Percentiles rank a stretch among this genome's conserved stretches.
Evolutionary conservation across 2,888 invertebrate genomes (phyloP).

Genomic region (Lycophotia porphyrea): DNA sequence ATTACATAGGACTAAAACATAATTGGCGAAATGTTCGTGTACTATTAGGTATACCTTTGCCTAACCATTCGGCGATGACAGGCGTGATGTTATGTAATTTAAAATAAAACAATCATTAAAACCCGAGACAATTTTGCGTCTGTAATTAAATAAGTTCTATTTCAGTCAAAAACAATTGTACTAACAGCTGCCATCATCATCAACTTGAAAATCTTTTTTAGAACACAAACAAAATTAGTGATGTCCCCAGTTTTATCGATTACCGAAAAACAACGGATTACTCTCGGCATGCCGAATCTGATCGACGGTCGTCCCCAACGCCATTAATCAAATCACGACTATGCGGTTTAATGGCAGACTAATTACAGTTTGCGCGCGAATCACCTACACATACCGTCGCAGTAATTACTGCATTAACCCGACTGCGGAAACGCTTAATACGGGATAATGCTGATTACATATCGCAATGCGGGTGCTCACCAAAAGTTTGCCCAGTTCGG

Average conservation of each 20-base stretch:
- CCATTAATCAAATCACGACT: slow-evolving; percentile 87
- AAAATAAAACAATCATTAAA: slow-evolving; percentile 13
- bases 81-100: not conserved
- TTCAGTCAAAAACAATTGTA: slow-evolving; percentile 49
- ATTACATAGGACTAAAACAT: no score
- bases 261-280: slow-evolving; percentile 76
- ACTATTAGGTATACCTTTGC: no score
- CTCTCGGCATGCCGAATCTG: slow-evolving; percentile 65
- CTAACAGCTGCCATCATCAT: slow-evolving; percentile 48
- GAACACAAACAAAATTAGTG: slow-evolving; percentile 60
- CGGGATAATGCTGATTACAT: slow-evolving; percentile 79
- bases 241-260: slow-evolving; percentile 70
- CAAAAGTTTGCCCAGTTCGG: slow-evolving; percentile 73
- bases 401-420: slow-evolving; percentile 81
- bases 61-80: not conserved
- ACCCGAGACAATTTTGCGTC: slow-evolving; percentile 14
- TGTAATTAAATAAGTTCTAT: slow-evolving; percentile 36
- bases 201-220: slow-evolving; percentile 33
- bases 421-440: slow-evolving; percentile 77
- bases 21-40: no score
- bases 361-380: slow-evolving; percentile 86
- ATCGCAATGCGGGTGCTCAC: slow-evolving; percentile 78
- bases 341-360: slow-evolving; percentile 87
- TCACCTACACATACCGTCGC: slow-evolving; percentile 77
- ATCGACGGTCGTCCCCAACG: slow-evolving; percentile 69